These are phyloP conservation scores for Penelope pileata DNA, from an alignment of 2,113 vertebrate genomes.

Conservation along the genomic window DNA sequence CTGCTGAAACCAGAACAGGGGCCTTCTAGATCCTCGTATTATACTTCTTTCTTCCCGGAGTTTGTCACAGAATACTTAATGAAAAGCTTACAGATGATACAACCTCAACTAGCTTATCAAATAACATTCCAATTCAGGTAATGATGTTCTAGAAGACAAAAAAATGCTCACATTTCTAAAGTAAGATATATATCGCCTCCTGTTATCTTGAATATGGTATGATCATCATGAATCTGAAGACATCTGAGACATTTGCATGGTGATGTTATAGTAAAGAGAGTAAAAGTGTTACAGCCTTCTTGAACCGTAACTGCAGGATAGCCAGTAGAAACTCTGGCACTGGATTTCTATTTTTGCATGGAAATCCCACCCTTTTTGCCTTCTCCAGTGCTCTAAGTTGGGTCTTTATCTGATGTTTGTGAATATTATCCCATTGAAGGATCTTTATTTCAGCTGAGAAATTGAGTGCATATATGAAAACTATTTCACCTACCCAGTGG, in stretches of 20 bases:
- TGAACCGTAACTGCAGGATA: background rate
- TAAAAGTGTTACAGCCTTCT: background rate
- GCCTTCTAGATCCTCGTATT: background rate
- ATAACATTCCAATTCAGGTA: background rate
- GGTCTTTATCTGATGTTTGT: background rate
- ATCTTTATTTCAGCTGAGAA: background rate
- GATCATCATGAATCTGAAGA: background rate
- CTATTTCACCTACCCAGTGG: background rate
- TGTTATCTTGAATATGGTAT: background rate
- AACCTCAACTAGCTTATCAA: background rate
- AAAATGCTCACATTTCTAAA: background rate
- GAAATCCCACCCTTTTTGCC: fast-evolving
- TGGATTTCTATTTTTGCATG: background rate
- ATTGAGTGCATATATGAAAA: background rate
- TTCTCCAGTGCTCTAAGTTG: background rate
- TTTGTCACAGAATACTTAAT: background rate
- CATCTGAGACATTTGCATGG: background rate
- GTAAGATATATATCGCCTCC: fast-evolving
- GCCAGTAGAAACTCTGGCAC: background rate
- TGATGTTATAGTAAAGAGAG: background rate
- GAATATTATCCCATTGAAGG: background rate
- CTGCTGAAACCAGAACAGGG: no score
- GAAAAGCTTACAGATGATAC: background rate
- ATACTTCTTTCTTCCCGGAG: background rate
- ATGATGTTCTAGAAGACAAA: background rate